A percentile compares a stretch with the other conserved stretches of the same genome.
These are phyloP conservation scores for Eubasilissa splendida DNA, from an alignment of 2,888 invertebrate species.

Conservation along the genomic window DNA sequence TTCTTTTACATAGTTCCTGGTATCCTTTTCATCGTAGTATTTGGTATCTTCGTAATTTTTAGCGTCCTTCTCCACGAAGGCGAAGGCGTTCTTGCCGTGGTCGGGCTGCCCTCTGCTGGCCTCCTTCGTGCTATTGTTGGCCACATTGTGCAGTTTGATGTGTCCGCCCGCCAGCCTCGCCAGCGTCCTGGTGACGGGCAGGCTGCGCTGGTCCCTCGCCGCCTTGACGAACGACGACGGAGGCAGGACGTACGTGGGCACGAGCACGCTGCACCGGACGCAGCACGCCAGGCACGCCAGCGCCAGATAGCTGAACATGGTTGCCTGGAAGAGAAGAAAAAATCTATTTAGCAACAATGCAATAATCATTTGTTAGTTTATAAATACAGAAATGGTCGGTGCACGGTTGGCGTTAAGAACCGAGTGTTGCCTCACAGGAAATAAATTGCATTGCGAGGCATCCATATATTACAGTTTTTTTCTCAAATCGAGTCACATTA, in stretches of 20 bases:
- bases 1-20: constrained; percentile 65
- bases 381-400: no score
- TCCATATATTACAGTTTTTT: no score
- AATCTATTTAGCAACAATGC: background rate
- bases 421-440: no score
- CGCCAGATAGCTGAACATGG: constrained; percentile 32
- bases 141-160: constrained; percentile 65
- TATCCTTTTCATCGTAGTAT: constrained; percentile 50
- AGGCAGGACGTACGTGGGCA: constrained; percentile 72
- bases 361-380: background rate
- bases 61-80: constrained; percentile 61
- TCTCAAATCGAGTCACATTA: no score
- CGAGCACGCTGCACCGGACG: constrained; percentile 69
- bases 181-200: constrained; percentile 70
- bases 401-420: no score
- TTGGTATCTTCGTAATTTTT: constrained; percentile 63
- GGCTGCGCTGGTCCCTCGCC: constrained; percentile 71
- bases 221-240: constrained; percentile 67
- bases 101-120: constrained; percentile 29
- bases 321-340: constrained; percentile 46
- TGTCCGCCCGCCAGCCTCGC: constrained; percentile 82
- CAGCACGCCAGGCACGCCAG: constrained; percentile 60
- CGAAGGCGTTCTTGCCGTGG: constrained; percentile 54
- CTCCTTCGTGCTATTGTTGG: constrained; percentile 21
- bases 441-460: no score